These are phyloP conservation scores for Albula glossodonta DNA, from an alignment of 2,113 vertebrate genomes.

Conservation along the genomic window DNA sequence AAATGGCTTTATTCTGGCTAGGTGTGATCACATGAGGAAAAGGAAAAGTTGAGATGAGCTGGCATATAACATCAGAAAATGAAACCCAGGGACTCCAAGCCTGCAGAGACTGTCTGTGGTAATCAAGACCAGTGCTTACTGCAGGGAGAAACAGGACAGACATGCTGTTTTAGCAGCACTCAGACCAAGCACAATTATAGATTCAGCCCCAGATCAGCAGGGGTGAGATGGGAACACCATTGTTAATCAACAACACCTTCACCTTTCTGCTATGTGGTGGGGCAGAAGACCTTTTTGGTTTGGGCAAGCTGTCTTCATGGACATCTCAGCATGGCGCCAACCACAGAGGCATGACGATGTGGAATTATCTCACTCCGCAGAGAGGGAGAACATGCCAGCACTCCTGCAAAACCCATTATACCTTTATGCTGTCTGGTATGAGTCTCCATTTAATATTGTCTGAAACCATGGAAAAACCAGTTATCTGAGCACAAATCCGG, in stretches of 20 bases:
- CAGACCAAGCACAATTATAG: neutral
- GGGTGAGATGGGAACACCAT: neutral
- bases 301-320: neutral
- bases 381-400: neutral
- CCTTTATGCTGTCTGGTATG: neutral
- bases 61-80: slow-evolving; percentile 9
- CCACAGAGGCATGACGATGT: too few species aligned
- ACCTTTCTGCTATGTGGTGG: neutral
- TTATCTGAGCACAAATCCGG: neutral
- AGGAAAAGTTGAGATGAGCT: neutral
- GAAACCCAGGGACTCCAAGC: slow-evolving; percentile 7
- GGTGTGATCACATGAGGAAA: neutral
- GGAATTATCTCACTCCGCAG: neutral
- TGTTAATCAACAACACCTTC: neutral
- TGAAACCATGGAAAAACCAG: neutral
- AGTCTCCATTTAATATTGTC: neutral
- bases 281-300: neutral
- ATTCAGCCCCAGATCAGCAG: neutral
- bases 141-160: neutral
- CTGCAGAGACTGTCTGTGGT: neutral
- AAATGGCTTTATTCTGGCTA: neutral
- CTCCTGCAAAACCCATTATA: slow-evolving; percentile 22
- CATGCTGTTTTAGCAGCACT: neutral
- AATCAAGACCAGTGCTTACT: neutral
- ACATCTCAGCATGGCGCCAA: neutral